Evolutionary conservation across 2,888 invertebrate species (phyloP), one percentile per base, ranked within the genome.

Genomic region (Rapana venosa): DNA sequence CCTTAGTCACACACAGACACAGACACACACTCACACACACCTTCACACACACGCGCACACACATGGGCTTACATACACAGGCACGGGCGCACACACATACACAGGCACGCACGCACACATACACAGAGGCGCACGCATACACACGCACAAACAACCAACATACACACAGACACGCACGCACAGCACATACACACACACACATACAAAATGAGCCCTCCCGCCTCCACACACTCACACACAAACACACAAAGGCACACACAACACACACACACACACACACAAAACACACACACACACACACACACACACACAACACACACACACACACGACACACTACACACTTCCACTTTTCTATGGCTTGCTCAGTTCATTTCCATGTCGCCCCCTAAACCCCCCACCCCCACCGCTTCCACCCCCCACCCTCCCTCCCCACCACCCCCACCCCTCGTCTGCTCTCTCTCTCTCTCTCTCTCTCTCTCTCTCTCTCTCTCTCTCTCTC

Each of bases 211-310:
- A 2, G 47, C 2, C 47, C 2, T 8, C 47, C 47, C 47, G 4
- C 47, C 8, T 8, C 11, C 66, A 66, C 66, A 66, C 66, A 66
- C 15, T 15, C 66, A 66, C 66, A 11, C 66, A 66, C 66, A 26
- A 15, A 26, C 66, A 26, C 66, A 66, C 66, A 0, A 15, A 66
- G 17, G 0, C 66, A 66, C 66, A 66, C 66, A 66, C 66, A 66
- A 66, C 66, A 66, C 66, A 66, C 66, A 66, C 66, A 66, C 66
- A 66, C 66, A 66, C 66, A 66, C 66, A 66, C 66, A 66, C 66
- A 66, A 15, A 61, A 1, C 1, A 1, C 15, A 61, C 15, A n/a
- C 74, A 22, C 47, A 47, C 47, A 66, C 66, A 66, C 66, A 66
- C 66, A 66, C 66, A 66, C 66, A 61, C 22, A 20, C 22, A 61